Evolutionary conservation across 2,888 invertebrate genomes (phyloP).

Genomic region (Lamellibrachia satsuma): DNA sequence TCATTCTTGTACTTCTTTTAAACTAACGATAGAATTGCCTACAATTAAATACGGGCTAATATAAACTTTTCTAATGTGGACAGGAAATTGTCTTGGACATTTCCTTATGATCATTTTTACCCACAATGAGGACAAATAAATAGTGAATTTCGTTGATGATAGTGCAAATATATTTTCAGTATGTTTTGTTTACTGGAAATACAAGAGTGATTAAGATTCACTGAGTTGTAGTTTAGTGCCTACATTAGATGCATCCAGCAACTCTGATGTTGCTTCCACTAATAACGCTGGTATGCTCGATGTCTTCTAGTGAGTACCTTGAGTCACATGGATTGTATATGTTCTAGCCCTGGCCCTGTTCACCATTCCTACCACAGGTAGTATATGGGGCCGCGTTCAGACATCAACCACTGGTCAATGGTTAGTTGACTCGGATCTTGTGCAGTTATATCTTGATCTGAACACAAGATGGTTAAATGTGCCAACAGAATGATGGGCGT

Average conservation of each 20-base stretch:
- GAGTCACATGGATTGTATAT: background rate
- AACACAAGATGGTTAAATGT: no score
- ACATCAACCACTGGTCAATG: background rate
- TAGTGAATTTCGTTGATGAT: no score
- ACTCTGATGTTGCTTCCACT: background rate
- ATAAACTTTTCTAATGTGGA: background rate
- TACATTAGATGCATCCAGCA: background rate
- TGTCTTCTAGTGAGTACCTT: background rate
- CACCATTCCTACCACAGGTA: background rate
- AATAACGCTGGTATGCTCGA: background rate
- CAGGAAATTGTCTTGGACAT: background rate
- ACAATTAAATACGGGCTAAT: background rate
- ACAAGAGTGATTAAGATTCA: no score
- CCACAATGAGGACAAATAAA: no score
- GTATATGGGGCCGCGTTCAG: background rate
- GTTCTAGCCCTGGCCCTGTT: background rate
- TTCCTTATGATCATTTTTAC: no score
- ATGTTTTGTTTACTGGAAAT: no score
- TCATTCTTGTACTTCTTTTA: background rate
- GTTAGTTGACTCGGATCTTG: background rate
- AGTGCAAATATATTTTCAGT: no score
- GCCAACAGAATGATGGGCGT: no score
- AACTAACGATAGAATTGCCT: background rate
- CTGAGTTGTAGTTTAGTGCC: no score
- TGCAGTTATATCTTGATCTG: background rate